phyloP scores from a whole-genome alignment of 2,888 invertebrate genomes.

The Drosophila melanosoma region DNA sequence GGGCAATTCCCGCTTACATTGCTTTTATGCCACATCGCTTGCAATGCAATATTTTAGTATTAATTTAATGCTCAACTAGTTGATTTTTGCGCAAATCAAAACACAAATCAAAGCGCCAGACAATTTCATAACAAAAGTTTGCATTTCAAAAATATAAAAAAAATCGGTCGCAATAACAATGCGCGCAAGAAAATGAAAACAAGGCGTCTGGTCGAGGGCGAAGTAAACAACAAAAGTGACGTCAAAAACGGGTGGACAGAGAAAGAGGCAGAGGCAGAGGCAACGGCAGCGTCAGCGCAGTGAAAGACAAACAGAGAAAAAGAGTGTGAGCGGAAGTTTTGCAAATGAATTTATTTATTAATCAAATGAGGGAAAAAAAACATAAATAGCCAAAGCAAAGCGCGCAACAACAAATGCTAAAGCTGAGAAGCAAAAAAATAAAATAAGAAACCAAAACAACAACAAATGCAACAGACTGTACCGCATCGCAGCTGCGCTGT shows the following conservation, averaged over 20 bases:
- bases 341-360: conserved; percentile 71
- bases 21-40: neutral
- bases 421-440: conserved; percentile 25
- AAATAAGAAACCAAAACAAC: conserved; percentile 57
- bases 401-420: conserved; percentile 48
- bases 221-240: conserved; percentile 82
- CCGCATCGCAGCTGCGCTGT: conserved; percentile 53
- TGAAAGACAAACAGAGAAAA: conserved; percentile 12
- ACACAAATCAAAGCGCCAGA: conserved; percentile 68
- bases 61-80: conserved; percentile 45
- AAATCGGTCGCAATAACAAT: conserved; percentile 48
- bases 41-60: conserved; percentile 24
- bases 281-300: conserved; percentile 6
- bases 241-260: conserved; percentile 63
- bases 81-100: conserved; percentile 60
- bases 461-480: conserved; percentile 69
- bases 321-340: conserved; percentile 57
- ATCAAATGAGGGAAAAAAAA: conserved; percentile 63
- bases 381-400: conserved; percentile 56
- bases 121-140: conserved; percentile 78
- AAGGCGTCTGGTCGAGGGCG: conserved; percentile 42
- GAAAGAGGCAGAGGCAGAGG: conserved; percentile 5
- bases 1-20: conserved; percentile 15
- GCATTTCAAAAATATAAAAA: conserved; percentile 51
- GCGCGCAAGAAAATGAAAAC: conserved; percentile 68